These are phyloP conservation scores for Octopus bimaculoides DNA, from an alignment of 1,140 invertebrate genomes.

Conservation along the genomic window DNA sequence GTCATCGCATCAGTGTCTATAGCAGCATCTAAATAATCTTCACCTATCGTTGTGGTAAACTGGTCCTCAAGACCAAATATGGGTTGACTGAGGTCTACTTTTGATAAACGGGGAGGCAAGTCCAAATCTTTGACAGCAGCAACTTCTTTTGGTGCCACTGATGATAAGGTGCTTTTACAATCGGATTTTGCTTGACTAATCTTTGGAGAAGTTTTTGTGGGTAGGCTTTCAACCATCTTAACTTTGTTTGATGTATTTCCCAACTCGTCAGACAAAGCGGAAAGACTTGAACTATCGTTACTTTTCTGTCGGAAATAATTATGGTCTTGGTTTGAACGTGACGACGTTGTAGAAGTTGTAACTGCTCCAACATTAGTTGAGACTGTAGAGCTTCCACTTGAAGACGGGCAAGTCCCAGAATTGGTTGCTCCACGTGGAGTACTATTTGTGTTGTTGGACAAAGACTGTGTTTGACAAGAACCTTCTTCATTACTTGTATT, in stretches of 20 bases:
- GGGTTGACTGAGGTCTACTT: background rate
- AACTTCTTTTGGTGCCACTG: background rate
- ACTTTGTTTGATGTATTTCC: slow-evolving; percentile 12
- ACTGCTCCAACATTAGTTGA: background rate
- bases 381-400: background rate
- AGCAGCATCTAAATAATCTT: background rate
- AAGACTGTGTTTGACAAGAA: background rate
- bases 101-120: background rate
- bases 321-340: slow-evolving; percentile 36
- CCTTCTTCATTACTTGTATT: background rate
- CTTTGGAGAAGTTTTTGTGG: background rate
- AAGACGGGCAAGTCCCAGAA: too few species aligned
- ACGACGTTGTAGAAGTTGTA: background rate
- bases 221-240: background rate
- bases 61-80: slow-evolving; percentile 1
- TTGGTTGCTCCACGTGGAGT: too few species aligned
- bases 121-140: background rate
- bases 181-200: background rate
- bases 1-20: background rate
- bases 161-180: background rate
- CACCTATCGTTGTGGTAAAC: background rate
- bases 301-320: slow-evolving; percentile 49
- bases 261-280: slow-evolving; percentile 22
- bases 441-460: too few species aligned
- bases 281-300: slow-evolving; percentile 1